phyloP scores from a whole-genome alignment of 2,797 vertebrate species.

The Acropternis orthonyx region DNA sequence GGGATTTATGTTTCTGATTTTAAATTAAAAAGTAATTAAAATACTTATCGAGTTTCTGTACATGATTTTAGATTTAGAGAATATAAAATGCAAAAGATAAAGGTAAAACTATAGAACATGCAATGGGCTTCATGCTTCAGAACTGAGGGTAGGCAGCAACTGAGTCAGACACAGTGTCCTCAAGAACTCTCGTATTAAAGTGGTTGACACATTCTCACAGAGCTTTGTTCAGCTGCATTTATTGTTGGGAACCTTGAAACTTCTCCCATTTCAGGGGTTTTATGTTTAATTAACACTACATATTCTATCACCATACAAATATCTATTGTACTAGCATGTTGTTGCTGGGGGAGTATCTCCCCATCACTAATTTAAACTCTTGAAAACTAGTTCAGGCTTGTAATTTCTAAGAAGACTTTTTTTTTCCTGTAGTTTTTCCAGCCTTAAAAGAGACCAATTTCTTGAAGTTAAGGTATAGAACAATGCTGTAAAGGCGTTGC shows the following conservation, averaged over 20 bases:
- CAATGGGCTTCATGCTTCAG: background rate
- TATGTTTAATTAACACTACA: background rate
- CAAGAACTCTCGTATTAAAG: background rate
- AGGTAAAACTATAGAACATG: background rate
- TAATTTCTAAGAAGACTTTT: background rate
- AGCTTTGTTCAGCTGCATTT: background rate
- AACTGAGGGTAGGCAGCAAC: background rate
- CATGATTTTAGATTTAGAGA: conserved; percentile 12
- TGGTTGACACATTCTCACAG: background rate
- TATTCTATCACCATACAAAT: background rate
- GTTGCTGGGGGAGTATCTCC: background rate
- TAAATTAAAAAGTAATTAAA: conserved; percentile 70
- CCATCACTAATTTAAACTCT: background rate
- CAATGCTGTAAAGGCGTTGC: background rate
- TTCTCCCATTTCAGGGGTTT: background rate
- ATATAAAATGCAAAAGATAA: conserved; percentile 26
- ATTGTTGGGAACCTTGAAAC: background rate
- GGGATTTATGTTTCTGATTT: conserved; percentile 41
- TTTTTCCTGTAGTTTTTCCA: background rate
- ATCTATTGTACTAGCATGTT: background rate
- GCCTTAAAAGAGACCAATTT: background rate
- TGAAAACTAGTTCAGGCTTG: background rate
- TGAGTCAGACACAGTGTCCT: background rate
- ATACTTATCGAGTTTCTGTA: conserved; percentile 20
- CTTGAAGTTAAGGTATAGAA: background rate